Conservation (phyloP, 2,797 vertebrate genomes). For the Amblyraja radiata region DNA sequence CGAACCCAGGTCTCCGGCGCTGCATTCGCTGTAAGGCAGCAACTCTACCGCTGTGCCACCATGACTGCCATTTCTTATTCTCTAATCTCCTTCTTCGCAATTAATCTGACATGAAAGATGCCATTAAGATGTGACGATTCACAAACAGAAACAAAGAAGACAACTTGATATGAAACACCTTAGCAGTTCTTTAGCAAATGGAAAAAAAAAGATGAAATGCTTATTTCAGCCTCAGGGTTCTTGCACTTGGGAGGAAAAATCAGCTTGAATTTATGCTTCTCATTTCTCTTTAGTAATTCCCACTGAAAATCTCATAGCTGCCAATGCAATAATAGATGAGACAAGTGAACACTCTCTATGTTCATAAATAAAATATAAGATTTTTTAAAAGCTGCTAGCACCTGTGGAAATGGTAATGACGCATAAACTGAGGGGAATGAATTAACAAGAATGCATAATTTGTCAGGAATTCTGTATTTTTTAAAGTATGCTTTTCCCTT, state of each 20-base stretch:
- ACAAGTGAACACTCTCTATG: background rate
- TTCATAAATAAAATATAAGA: background rate
- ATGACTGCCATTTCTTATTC: background rate
- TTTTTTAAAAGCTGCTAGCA: background rate
- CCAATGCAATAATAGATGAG: background rate
- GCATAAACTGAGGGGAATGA: background rate
- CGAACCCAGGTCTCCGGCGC: no score
- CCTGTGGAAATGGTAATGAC: background rate
- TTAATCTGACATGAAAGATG: background rate
- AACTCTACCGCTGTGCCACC: no score
- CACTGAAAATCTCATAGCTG: background rate
- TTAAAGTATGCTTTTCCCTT: background rate
- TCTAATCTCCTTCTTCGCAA: background rate
- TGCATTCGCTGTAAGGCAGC: no score
- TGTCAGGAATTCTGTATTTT: background rate
- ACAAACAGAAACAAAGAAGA: background rate
- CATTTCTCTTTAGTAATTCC: background rate
- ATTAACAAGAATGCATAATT: background rate
- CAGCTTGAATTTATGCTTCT: background rate
- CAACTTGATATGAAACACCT: background rate
- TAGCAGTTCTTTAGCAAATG: background rate
- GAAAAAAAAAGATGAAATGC: background rate
- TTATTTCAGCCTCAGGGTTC: background rate
- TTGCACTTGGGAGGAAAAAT: background rate
- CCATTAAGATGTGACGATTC: background rate